Base-by-base conservation (phyloP, 30 jellyfish, hydroid and myxozoan species). In the Calvadosia cruxmelitensis region DNA sequence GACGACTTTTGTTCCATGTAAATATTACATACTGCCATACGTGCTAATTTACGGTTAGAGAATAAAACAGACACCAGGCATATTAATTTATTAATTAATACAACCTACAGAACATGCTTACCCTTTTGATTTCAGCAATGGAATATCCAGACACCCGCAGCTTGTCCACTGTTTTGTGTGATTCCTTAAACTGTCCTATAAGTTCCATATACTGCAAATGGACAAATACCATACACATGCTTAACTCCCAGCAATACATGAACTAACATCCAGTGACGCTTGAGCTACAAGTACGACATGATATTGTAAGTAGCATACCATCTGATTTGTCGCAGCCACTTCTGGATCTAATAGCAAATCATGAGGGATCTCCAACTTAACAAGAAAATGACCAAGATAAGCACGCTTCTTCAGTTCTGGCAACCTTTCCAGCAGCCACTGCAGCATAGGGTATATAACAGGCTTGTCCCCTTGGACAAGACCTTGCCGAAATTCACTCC, bases 381-480 rank as follows among this genome's bases (percentile, higher is more conserved):
- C 87, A n/a, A 86, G 77, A 57, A 50, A 86, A 28, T 91, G 72
- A 29, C 85, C 96, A 33, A 86, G 81, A 79, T 86, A 86, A 0
- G 96, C 93, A 25, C 96, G 49, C 81, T 86, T 78, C 72, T 78
- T 86, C 80, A 86, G 61, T 28, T 86, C 96, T 0, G 93, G 84
- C 51, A 76, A 64, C 31, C 74, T 74, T 57, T 86, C 96, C 48
- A 86, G 64, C 64, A 79, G 64, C 77, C 86, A 86, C 31, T 78
- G 86, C 7, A 86, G 79, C 27, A 86, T 73, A 29, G 96, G 96
- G 64, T 86, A 86, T 57, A 86, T 28, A 13, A 79, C 78, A 29
- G 78, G 96, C 50, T 86, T 86, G 68, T 79, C 93, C 27, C 96
- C 96, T 75, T 86, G 96, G 31, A 86, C 92, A 16, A 86, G 74